Base-by-base conservation (phyloP, 2,888 invertebrate species). In the Drosophila borealis region DNA sequence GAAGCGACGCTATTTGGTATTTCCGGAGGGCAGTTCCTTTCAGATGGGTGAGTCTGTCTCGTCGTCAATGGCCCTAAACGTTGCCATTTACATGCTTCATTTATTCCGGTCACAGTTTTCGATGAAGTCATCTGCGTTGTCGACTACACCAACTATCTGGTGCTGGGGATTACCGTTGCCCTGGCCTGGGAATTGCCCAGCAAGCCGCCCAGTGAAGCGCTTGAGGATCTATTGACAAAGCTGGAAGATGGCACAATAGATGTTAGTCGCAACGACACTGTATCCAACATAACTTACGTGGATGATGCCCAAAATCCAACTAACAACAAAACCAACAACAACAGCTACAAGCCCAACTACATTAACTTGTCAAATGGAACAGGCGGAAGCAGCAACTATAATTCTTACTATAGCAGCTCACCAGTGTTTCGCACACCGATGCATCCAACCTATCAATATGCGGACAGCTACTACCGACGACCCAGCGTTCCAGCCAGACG, bases 151-250 rank as follows among this genome's bases (percentile, higher is more conserved):
- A 92, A 92, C 72, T 91, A 92, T 63, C 94, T 96, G 70, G 93
- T 95, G 10, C 93, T 95, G 81, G 96, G 96, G 0, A 93, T 95
- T 51, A 96, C 96, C 0, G 95, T 96, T 1, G 96, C 96, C 0
- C 91, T 96, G 80, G 96, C 96, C 2, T 96, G 95, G 94, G 95
- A 96, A 84, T 90, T 96, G 45, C 96, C 96, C 0, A 95, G 95
- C 74, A 94, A 95, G 70, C 94, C 93, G 4, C 91, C 92, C 5
- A 92, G 91, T 68, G 92, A 91, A 74, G 86, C 90, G 29, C 57
- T 92, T 0, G 84, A 89, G 17, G 89, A 92, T 64, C 59, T 92
- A 2, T 62, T 78, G 10, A 79, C 82, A 11, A 90, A 89, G 45
- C 80, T 92, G 11, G 77, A 88, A 8, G 91, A 91, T 17, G 92